Percentiles rank a stretch among this genome's conserved stretches.
These are phyloP conservation scores for Tiaroga cobitis DNA, from an alignment of 2,797 vertebrate genomes.

Conservation along the genomic window DNA sequence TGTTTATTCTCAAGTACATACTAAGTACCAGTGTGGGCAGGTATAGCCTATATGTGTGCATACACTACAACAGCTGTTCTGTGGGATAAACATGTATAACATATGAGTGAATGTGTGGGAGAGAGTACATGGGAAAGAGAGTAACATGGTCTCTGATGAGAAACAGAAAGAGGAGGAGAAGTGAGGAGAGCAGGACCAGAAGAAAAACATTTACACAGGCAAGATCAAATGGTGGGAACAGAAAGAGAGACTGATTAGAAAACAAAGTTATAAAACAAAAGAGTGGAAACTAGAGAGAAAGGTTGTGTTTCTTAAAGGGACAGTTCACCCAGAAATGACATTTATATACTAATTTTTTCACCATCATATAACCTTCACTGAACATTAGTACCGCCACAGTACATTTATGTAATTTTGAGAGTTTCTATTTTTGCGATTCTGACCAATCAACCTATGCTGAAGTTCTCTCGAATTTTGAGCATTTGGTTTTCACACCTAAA, in stretches of 20 bases:
- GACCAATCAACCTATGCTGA: neutral
- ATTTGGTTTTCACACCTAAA: neutral
- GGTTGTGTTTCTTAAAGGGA: conserved; percentile 2
- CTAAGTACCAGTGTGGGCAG: conserved; percentile 17
- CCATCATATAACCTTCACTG: neutral
- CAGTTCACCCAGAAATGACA: neutral
- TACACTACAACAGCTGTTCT: conserved; percentile 13
- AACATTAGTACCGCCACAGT: neutral
- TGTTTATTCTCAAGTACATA: neutral
- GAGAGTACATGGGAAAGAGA: conserved; percentile 29
- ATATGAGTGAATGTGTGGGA: conserved; percentile 21
- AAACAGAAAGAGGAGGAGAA: conserved; percentile 43
- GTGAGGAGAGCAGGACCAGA: conserved; percentile 35
- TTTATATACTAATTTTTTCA: neutral
- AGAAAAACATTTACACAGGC: conserved; percentile 42
- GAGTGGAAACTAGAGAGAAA: neutral
- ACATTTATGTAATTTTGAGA: neutral
- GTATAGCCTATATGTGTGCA: conserved; percentile 13
- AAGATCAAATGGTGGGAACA: conserved; percentile 26
- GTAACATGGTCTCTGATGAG: conserved; percentile 40
- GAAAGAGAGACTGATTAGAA: conserved; percentile 31
- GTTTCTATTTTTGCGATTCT: neutral
- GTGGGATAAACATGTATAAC: conserved; percentile 29
- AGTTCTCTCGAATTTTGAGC: neutral
- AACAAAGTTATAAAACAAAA: conserved; percentile 4